Base-by-base conservation (phyloP, 2,888 invertebrate genomes). In the Temnothorax ravouxi region DNA sequence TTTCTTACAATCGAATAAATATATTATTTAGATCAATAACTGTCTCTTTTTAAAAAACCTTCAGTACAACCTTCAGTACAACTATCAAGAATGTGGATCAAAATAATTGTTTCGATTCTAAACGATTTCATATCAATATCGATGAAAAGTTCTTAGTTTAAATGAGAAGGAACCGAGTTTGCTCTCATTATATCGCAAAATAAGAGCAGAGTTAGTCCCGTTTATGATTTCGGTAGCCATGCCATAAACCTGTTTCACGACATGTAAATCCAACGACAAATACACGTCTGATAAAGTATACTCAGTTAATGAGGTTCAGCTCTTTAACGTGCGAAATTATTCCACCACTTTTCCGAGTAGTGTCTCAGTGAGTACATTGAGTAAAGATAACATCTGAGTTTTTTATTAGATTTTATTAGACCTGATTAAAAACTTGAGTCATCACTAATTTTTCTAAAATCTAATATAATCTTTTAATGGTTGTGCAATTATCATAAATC, bases 211-310 rank as follows among this genome's bases (percentile, higher is more conserved):
- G 79, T 83, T 66, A 85, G 64, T 81, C 74, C 52, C 75, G 77
- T 77, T 71, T 81, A 83, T 75, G 64, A 84, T 88, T 88, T 67
- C 82, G 80, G 88, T 85, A 85, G 86, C 72, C 81, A 15, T 76
- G 80, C 83, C 85, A 83, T 89, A 89, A 89, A 87, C 82, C 84
- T 89, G 86, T 89, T 83, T 47, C 25, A 59, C 61, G 54, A 64
- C 66, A 83, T 81, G 80, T 72, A 87, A 88, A 82, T 61, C 61
- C 83, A 81, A 47, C 56, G 85, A 85, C 86, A 88, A 88, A 87
- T 84, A 69, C 50, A n/a, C 11, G 38, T n/a, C 76, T 87, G 89
- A 89, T 89, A 89, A 89, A 67, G 25, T 34, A 18, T 44, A 15
- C 54, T 50, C 66, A 59, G 59, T 56, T 79, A 83, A 80, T 82